These are phyloP conservation scores for Clavelina lepadiformis DNA, from an alignment of 23 tunicate species.

Conservation along the genomic window DNA sequence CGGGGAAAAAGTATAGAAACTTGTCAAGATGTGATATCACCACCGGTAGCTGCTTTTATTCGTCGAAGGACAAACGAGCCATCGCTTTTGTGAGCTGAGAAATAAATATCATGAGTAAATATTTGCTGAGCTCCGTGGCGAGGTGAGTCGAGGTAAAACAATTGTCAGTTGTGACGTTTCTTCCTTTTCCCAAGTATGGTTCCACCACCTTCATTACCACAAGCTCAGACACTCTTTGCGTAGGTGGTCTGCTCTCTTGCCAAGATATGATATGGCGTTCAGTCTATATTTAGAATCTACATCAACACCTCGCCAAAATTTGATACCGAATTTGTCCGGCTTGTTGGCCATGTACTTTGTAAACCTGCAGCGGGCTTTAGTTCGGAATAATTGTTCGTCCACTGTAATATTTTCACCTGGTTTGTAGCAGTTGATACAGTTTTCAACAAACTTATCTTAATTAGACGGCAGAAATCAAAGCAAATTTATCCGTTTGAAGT, in stretches of 20 bases:
- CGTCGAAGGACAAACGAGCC: too few species aligned
- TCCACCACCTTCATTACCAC: conserved; percentile 4
- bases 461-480: conserved; percentile 12
- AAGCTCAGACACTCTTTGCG: not conserved
- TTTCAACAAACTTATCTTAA: conserved; percentile 6
- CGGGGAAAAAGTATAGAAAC: too few species aligned
- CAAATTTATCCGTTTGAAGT: conserved; percentile 12
- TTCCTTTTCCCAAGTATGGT: conserved; percentile 9
- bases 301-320: conserved; percentile 10
- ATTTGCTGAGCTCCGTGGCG: conserved; percentile 1
- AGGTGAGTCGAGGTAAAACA: conserved; percentile 6
- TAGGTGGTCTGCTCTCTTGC: conserved; percentile 6
- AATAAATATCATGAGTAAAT: too few species aligned
- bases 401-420: conserved; percentile 10
- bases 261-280: conserved; percentile 15
- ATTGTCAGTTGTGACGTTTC: conserved; percentile 14
- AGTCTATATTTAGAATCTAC: conserved; percentile 4
- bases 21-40: too few species aligned
- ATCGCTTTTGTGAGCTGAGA: too few species aligned
- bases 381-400: too few species aligned
- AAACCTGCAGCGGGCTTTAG: conserved; percentile 6
- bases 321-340: not conserved
- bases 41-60: too few species aligned
- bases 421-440: conserved; percentile 6
- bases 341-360: too few species aligned